Evolutionary conservation across 1,140 invertebrate genomes (phyloP).

Genomic region (Eubasilissa regina): DNA sequence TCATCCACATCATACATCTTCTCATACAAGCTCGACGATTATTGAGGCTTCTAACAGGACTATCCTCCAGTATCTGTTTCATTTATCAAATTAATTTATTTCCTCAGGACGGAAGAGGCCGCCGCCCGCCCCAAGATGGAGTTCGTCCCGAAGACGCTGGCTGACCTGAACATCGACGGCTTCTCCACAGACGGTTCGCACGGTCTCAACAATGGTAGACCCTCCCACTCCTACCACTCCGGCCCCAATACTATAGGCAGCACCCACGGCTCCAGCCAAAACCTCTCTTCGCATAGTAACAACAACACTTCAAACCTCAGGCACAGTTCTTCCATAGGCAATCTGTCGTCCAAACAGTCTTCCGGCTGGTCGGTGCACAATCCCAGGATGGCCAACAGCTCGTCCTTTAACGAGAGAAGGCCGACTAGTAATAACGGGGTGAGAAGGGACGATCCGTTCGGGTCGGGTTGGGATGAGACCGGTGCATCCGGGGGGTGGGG

Average conservation of each 20-base stretch:
- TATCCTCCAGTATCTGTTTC: too few species aligned
- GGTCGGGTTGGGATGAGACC: slow-evolving; percentile 50
- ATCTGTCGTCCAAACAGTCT: slow-evolving; percentile 61
- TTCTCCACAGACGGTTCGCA: slow-evolving; percentile 61
- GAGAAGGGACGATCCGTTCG: slow-evolving; percentile 51
- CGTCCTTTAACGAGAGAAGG: slow-evolving; percentile 54
- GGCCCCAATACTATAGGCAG: slow-evolving; percentile 58
- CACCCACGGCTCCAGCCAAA: slow-evolving; percentile 66
- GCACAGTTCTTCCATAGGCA: slow-evolving; percentile 67
- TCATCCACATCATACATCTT: too few species aligned
- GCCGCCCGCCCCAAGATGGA: slow-evolving; percentile 89
- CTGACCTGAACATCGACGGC: slow-evolving; percentile 88
- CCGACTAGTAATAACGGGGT: slow-evolving; percentile 47
- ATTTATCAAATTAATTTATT: slow-evolving; percentile 37
- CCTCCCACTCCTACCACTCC: slow-evolving; percentile 61
- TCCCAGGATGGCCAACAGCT: slow-evolving; percentile 47
- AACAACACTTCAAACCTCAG: slow-evolving; percentile 59
- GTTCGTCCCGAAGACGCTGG: slow-evolving; percentile 93
- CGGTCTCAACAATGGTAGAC: slow-evolving; percentile 71
- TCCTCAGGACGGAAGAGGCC: slow-evolving; percentile 89
- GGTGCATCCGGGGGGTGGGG: slow-evolving; percentile 37
- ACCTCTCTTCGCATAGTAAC: slow-evolving; percentile 62
- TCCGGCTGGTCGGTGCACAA: slow-evolving; percentile 52
- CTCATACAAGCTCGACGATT: too few species aligned
- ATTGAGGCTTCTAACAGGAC: too few species aligned